Percentiles rank a stretch among this genome's conserved stretches.
These are phyloP conservation scores for Zeuzera pyrina DNA, from an alignment of 2,888 invertebrate genomes.

Conservation along the genomic window DNA sequence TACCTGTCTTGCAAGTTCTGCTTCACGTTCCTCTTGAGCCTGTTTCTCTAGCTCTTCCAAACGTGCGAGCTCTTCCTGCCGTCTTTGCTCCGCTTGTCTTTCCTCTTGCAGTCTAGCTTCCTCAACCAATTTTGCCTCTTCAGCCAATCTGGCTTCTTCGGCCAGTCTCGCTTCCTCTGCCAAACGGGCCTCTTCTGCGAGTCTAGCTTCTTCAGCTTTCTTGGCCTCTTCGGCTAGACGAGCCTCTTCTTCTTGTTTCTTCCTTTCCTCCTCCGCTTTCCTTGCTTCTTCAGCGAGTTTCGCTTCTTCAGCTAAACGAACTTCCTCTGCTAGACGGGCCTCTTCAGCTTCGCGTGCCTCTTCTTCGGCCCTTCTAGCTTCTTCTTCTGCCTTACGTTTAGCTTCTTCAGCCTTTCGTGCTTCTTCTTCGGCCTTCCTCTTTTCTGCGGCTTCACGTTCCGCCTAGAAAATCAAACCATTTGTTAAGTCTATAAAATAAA, in stretches of 20 bases:
- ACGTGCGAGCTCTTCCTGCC: slow-evolving; percentile 69
- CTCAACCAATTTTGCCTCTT: slow-evolving; percentile 34
- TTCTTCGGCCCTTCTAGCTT: slow-evolving; percentile 41
- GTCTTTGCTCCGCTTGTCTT: slow-evolving; percentile 63
- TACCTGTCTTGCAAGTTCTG: slow-evolving; percentile 78
- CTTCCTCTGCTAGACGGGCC: slow-evolving; percentile 50
- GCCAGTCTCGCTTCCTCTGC: slow-evolving; percentile 44
- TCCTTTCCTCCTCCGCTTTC: slow-evolving; percentile 52
- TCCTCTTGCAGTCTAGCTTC: slow-evolving; percentile 42
- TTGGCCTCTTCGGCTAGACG: slow-evolving; percentile 38
- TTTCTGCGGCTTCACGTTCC: slow-evolving; percentile 56
- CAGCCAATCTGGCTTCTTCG: slow-evolving; percentile 30
- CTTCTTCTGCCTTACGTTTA: slow-evolving; percentile 64
- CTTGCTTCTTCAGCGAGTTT: slow-evolving; percentile 60
- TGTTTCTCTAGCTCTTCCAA: slow-evolving; percentile 75
- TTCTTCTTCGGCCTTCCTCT: slow-evolving; percentile 71
- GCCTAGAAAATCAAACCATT: slow-evolving; percentile 23
- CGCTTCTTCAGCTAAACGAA: slow-evolving; percentile 56
- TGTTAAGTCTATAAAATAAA: not conserved
- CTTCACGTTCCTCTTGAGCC: slow-evolving; percentile 77
- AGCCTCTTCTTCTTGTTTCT: slow-evolving; percentile 44
- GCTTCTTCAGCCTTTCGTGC: slow-evolving; percentile 65
- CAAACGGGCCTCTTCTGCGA: slow-evolving; percentile 53
- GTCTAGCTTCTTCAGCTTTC: slow-evolving; percentile 29
- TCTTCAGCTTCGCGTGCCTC: slow-evolving; percentile 55